Base-by-base conservation (phyloP, 1,140 invertebrate genomes). In the Drosophila repleta region DNA sequence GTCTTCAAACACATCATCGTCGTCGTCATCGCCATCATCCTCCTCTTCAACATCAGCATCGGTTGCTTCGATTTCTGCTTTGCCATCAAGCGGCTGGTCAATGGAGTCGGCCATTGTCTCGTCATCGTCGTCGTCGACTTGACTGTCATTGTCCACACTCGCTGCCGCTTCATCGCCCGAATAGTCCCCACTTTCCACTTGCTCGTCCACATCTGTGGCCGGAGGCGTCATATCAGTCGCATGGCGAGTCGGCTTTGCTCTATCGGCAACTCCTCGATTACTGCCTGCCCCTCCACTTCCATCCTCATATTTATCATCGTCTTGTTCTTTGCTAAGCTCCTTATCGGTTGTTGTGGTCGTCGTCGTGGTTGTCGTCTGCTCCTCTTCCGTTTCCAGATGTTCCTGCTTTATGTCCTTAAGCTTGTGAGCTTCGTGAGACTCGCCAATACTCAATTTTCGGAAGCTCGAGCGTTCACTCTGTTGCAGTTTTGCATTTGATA, bases 21-120 rank as follows among this genome's bases (percentile, higher is more conserved):
- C 52, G 2, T 63, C 76, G 17, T 67, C 70, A 8, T 64, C 79
- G 3, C 74, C 76, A 8, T 53, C 76, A 6, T 67, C 80, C 17
- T 76, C 65, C 41, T 85, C 82, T 37, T 80, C 89, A 13, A 78
- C 74, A 63, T 90, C 90, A 4, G 87, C 89, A 78, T 90, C 89
- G 20, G 85, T 89, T 20, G 78, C 83, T 45, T 90, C 89, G 1
- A 80, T 82, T 29, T 82, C 89, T 7, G 64, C 78, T 24, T 90
- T 84, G 55, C 69, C 78, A 46, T 85, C 89, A 10, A 48, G 60
- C 56, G 74, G 48, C 5, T 57, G 52, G n/a, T 83, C 78, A 29
- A 84, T 70, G n/a, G 69, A 85, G 58, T 89, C 83, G 17, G 71
- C 81, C 66, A 90, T 65, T 35, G 67, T 70, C n/a, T 73, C 26